These are phyloP conservation scores for Danio kyathit DNA, from an alignment of 2,797 vertebrate genomes.

Conservation along the genomic window DNA sequence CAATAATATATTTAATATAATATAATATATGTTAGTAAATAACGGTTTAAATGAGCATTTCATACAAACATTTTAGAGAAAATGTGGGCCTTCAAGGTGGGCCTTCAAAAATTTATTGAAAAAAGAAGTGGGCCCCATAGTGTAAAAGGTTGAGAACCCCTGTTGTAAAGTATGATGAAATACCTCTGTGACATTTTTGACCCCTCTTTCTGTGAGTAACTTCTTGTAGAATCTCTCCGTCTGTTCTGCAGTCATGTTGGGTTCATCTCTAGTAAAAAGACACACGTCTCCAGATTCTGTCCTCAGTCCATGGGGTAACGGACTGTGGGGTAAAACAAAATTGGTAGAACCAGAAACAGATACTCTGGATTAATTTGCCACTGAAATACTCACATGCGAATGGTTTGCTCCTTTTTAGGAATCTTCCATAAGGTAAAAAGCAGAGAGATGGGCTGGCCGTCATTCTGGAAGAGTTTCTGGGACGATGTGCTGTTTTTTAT, in stretches of 20 bases:
- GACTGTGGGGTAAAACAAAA: conserved; percentile 67
- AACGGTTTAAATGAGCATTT: too few species aligned
- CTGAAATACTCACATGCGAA: conserved; percentile 83
- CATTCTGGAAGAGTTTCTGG: conserved; percentile 75
- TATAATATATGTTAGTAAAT: too few species aligned
- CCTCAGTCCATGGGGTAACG: conserved; percentile 85
- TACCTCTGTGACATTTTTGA: conserved; percentile 86
- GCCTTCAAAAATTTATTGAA: too few species aligned
- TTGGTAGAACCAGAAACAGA: not conserved
- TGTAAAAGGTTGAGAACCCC: too few species aligned
- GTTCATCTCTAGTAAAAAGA: conserved; percentile 94
- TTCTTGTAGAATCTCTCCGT: conserved; percentile 88
- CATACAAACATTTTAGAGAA: too few species aligned
- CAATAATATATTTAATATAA: too few species aligned
- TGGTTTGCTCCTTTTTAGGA: conserved; percentile 76
- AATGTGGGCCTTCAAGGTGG: too few species aligned
- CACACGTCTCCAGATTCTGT: conserved; percentile 86
- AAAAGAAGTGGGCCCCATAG: too few species aligned
- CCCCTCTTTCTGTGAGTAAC: conserved; percentile 81
- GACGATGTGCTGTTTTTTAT: conserved; percentile 72
- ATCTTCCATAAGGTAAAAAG: conserved; percentile 88
- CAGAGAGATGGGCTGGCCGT: conserved; percentile 78
- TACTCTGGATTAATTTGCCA: not conserved
- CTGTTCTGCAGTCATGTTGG: conserved; percentile 87
- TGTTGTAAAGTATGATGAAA: not conserved